Percentiles rank a stretch among this genome's conserved stretches.
phyloP scores from a whole-genome alignment of 92 coral and sea anemone species.

The Phenganax subtilis region DNA sequence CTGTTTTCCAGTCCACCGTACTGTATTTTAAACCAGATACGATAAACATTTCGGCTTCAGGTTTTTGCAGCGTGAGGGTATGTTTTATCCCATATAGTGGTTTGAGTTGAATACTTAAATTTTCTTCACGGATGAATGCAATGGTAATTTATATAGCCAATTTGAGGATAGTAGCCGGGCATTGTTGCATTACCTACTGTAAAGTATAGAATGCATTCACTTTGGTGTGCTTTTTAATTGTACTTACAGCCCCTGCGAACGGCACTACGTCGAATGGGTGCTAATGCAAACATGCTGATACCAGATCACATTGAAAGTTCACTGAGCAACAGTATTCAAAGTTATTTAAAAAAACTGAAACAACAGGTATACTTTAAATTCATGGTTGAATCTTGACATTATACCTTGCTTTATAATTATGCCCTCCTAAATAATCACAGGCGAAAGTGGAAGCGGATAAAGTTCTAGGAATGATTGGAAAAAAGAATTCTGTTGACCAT shows the following conservation, averaged over 20 bases:
- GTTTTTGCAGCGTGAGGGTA: too few species aligned
- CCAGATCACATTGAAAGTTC: conserved; percentile 91
- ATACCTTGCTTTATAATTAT: not conserved
- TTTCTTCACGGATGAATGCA: not conserved
- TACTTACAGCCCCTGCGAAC: conserved; percentile 76
- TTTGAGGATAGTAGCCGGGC: too few species aligned
- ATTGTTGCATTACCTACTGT: too few species aligned
- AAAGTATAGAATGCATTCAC: not conserved
- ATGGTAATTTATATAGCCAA: too few species aligned
- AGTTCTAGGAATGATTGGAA: conserved; percentile 64
- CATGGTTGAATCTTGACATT: not conserved
- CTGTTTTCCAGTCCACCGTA: too few species aligned
- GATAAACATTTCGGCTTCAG: too few species aligned
- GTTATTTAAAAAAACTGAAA: conserved; percentile 86
- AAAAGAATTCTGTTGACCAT: conserved; percentile 61
- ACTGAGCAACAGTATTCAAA: conserved; percentile 62
- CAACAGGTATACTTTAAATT: conserved; percentile 66
- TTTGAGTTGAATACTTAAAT: not conserved
- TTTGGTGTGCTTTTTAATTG: not conserved
- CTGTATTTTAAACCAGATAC: too few species aligned
- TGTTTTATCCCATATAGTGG: not conserved
- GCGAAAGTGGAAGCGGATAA: conserved; percentile 92
- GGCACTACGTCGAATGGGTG: conserved; percentile 96
- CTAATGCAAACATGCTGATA: conserved; percentile 71
- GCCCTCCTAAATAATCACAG: conserved; percentile 19